Base-by-base conservation (phyloP, 1,140 invertebrate genomes). In the Atta cephalotes region DNA sequence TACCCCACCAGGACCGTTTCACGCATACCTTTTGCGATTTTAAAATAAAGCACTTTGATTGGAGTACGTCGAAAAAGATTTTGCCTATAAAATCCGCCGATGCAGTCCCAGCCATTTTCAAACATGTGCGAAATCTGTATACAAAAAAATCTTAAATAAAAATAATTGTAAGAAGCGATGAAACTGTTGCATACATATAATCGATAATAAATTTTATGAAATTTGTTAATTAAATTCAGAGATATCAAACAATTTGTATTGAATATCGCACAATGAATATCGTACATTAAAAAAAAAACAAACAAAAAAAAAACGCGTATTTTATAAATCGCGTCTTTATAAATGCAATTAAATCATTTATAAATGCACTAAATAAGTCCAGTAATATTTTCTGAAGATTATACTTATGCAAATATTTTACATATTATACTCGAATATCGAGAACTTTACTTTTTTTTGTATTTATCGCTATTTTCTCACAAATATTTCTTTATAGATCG, bases 61-160 rank as follows among this genome's bases (percentile, higher is more conserved):
- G 98, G 3, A 99, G 97, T 0, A 99, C 96, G 93, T 99, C 98
- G 96, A 99, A 99, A 95, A 98, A 99, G 9, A 99, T 95, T 92
- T 98, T 98, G 2, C 98, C 98, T 90, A 99, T 98, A 86, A 99
- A 96, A 92, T 98, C 98, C 0, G 98, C 97, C 1, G 98, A 97
- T 4, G 97, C 97, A 0, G 98, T 98, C 84, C 97, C 96, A 0
- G 98, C 97, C 95, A 98, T 97, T 93, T 99, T 99, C 82, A 99
- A 95, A 92, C 98, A 99, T 2, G 98, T 97, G 72, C 98, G 97
- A 94, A 99, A 99, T 92, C 98, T 99, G 96, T 28, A 90, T 87
- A 93, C 87, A 89, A 68, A 21, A 68, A 31, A 62, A n/a, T 45
- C 6, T 53, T 49, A 31, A 39, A 85, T 56, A 35, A 56, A 16